Evolutionary conservation across 1,140 invertebrate genomes (phyloP).

Genomic region (Tetramorium alpestre): DNA sequence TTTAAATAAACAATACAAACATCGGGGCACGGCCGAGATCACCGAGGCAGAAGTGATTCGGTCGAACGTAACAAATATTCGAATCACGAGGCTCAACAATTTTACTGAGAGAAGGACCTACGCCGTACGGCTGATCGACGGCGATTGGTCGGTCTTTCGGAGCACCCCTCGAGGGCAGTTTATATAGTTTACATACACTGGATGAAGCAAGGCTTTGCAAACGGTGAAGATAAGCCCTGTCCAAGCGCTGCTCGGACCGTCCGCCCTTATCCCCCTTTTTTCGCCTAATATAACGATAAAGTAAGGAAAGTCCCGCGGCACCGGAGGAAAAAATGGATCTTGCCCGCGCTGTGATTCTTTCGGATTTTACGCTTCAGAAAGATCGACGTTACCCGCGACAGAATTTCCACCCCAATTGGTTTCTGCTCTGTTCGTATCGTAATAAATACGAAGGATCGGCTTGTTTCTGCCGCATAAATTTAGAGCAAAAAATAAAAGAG

Average conservation of each 20-base stretch:
- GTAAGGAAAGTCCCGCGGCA: slow-evolving; percentile 59
- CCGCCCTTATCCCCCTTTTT: slow-evolving; percentile 31
- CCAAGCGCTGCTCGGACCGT: slow-evolving; percentile 45
- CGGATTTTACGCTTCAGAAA: slow-evolving; percentile 69
- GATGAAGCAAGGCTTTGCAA: slow-evolving; percentile 52
- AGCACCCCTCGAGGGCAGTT: slow-evolving; percentile 56
- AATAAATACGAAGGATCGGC: slow-evolving; percentile 66
- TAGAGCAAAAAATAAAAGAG: background rate
- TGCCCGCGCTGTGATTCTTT: slow-evolving; percentile 71
- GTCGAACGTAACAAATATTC: slow-evolving; percentile 38
- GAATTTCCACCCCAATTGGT: slow-evolving; percentile 65
- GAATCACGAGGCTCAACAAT: slow-evolving; percentile 47
- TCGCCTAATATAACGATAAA: slow-evolving; percentile 66
- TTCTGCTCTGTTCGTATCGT: slow-evolving; percentile 9
- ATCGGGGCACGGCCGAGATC: slow-evolving; percentile 19
- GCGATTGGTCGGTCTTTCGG: slow-evolving; percentile 58
- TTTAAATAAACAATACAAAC: slow-evolving; percentile 64
- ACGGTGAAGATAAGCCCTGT: slow-evolving; percentile 56
- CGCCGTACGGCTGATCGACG: slow-evolving; percentile 28
- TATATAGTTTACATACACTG: slow-evolving; percentile 67
- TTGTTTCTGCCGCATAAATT: slow-evolving; percentile 59
- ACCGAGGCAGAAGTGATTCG: slow-evolving; percentile 65
- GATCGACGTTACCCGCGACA: slow-evolving; percentile 33
- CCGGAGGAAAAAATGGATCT: slow-evolving; percentile 62
- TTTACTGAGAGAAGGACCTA: slow-evolving; percentile 48